Conservation (phyloP, 2,888 invertebrate genomes). For the Cenopis cana region DNA sequence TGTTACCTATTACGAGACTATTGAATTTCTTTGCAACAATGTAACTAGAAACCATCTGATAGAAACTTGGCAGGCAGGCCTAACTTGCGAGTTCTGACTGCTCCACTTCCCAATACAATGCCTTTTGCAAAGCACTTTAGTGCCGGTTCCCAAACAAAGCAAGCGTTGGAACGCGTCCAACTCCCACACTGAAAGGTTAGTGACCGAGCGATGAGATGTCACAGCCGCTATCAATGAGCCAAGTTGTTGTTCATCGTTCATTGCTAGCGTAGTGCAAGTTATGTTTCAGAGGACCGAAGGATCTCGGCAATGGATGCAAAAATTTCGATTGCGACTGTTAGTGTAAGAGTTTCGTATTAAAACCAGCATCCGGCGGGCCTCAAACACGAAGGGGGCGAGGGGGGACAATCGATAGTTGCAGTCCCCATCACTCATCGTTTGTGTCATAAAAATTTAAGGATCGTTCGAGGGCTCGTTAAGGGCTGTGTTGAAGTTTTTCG, state of each 20-base stretch:
- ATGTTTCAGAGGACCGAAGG: not conserved
- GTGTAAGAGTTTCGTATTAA: constrained; percentile 11
- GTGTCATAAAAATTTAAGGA: constrained; percentile 34
- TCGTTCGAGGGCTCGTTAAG: constrained; percentile 28
- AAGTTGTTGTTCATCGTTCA: not conserved
- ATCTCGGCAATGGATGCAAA: not conserved
- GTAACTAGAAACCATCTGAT: constrained; percentile 27
- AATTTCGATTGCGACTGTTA: not conserved
- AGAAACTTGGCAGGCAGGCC: constrained; percentile 9
- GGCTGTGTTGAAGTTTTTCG: constrained; percentile 17
- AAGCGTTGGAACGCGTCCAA: constrained; percentile 37
- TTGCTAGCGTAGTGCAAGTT: not conserved
- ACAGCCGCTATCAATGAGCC: not conserved
- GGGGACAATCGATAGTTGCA: constrained; percentile 35
- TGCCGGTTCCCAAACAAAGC: constrained; percentile 21
- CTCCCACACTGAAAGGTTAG: constrained; percentile 22
- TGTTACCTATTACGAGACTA: constrained; percentile 10
- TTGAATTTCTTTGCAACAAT: constrained; percentile 28
- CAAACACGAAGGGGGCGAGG: constrained; percentile 19
- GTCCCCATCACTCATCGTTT: constrained; percentile 41
- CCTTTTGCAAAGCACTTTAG: constrained; percentile 15
- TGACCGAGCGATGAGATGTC: constrained; percentile 28
- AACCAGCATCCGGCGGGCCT: constrained; percentile 33
- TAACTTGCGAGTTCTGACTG: constrained; percentile 10
- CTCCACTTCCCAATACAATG: constrained; percentile 30